Conservation (phyloP, 2,797 vertebrate species). For the Halcyon chelicuti region DNA sequence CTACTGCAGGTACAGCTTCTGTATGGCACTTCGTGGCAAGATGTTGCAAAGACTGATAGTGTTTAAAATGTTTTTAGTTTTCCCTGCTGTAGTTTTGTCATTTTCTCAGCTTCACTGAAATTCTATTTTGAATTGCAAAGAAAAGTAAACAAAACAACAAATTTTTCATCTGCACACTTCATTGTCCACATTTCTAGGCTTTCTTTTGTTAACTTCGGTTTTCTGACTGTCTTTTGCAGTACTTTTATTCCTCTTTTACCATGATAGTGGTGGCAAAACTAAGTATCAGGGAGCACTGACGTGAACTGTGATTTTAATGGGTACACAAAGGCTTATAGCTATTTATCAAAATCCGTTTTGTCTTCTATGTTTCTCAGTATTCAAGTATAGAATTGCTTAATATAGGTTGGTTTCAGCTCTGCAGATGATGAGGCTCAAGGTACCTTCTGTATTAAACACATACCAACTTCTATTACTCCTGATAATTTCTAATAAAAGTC, state of each 20-base stretch:
- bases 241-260: neutral
- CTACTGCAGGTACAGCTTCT: neutral
- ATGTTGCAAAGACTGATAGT: neutral
- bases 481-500: neutral
- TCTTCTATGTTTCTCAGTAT: slow-evolving; percentile 31
- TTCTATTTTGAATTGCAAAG: slow-evolving; percentile 26
- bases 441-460: neutral
- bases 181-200: neutral
- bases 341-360: slow-evolving; percentile 35
- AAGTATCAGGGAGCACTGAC: neutral
- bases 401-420: slow-evolving; percentile 42
- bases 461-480: neutral
- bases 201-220: neutral
- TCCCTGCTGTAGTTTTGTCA: neutral
- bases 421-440: neutral
- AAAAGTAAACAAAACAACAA: neutral
- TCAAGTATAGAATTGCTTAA: slow-evolving; percentile 28
- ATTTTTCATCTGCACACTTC: neutral
- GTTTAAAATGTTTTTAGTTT: neutral
- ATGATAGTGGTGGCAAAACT: neutral
- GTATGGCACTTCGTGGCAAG: neutral
- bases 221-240: neutral
- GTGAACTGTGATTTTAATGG: neutral
- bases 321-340: neutral
- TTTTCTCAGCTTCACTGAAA: slow-evolving; percentile 3